These are phyloP conservation scores for Zootermopsis nevadensis DNA, from an alignment of 2,888 invertebrate species.

Conservation along the genomic window DNA sequence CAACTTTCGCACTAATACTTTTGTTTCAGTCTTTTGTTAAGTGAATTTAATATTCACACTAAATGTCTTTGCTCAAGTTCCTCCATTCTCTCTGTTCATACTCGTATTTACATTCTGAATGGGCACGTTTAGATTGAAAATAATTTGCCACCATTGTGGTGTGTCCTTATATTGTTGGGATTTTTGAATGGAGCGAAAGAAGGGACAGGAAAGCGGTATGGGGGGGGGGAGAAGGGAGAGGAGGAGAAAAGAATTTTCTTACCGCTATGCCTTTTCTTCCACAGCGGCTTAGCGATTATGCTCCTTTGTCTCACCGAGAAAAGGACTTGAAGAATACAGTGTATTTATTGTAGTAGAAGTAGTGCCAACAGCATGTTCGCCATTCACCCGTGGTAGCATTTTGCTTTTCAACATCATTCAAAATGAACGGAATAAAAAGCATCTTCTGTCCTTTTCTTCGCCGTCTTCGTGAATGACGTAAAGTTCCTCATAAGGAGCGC, in stretches of 20 bases:
- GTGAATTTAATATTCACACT: conserved; percentile 41
- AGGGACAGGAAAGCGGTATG: neutral
- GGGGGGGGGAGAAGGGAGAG: neutral
- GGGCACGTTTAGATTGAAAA: conserved; percentile 49
- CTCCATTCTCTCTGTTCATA: conserved; percentile 32
- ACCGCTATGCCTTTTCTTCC: conserved; percentile 50
- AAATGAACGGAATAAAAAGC: conserved; percentile 50
- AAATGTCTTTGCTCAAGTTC: conserved; percentile 13
- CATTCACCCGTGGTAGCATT: conserved; percentile 34
- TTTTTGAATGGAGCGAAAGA: conserved; percentile 19
- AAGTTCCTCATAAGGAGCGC: conserved; percentile 47
- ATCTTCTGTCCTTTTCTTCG: conserved; percentile 36
- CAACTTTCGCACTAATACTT: neutral
- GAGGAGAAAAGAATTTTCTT: conserved; percentile 37
- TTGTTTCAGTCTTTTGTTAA: conserved; percentile 35
- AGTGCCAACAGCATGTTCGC: conserved; percentile 19
- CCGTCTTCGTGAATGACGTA: conserved; percentile 47
- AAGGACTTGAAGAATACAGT: conserved; percentile 49
- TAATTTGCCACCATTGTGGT: conserved; percentile 48
- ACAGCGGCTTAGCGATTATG: conserved; percentile 45
- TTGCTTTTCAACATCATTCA: conserved; percentile 33
- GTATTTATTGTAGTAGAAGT: conserved; percentile 50
- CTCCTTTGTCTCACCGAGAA: conserved; percentile 49
- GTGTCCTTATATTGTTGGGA: conserved; percentile 46
- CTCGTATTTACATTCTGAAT: conserved; percentile 44